A percentile compares a stretch with the other conserved stretches of the same genome.
These are phyloP conservation scores for Plagodis dolabraria DNA, from an alignment of 2,888 invertebrate genomes.

Conservation along the genomic window DNA sequence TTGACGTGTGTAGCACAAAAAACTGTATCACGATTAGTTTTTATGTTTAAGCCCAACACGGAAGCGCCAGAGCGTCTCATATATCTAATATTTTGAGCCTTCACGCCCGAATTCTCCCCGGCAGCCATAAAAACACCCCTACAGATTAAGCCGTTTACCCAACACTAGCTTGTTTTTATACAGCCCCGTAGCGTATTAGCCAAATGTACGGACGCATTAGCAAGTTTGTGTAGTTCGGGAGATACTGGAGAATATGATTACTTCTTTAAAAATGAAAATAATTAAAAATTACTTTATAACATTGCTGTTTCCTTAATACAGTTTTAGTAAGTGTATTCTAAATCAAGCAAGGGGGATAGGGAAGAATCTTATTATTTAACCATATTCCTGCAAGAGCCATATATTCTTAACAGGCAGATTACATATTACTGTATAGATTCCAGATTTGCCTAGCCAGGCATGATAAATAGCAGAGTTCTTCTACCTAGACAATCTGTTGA, in stretches of 20 bases:
- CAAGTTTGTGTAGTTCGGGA: constrained; percentile 17
- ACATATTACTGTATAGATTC: no score
- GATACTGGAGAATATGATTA: not conserved
- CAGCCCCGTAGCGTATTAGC: constrained; percentile 24
- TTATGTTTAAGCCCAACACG: not conserved
- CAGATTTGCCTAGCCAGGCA: no score
- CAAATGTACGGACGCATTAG: constrained; percentile 30
- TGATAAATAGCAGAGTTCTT: no score
- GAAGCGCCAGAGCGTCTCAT: constrained; percentile 2
- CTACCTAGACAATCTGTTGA: no score
- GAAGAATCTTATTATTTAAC: no score
- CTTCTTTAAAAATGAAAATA: not conserved
- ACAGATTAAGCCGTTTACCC: constrained; percentile 27
- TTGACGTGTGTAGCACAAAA: no score
- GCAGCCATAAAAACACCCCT: constrained; percentile 30
- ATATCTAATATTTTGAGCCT: constrained; percentile 26
- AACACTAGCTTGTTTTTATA: constrained; percentile 18
- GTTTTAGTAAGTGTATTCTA: no score
- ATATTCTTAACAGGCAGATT: no score
- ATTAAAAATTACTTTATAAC: not conserved
- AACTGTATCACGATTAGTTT: no score
- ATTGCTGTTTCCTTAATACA: not conserved
- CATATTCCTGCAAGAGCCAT: no score
- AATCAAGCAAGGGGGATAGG: not conserved
- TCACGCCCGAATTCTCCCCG: constrained; percentile 10